Base-by-base conservation (phyloP, 2,113 vertebrate genomes). In the Lophura nycthemera region DNA sequence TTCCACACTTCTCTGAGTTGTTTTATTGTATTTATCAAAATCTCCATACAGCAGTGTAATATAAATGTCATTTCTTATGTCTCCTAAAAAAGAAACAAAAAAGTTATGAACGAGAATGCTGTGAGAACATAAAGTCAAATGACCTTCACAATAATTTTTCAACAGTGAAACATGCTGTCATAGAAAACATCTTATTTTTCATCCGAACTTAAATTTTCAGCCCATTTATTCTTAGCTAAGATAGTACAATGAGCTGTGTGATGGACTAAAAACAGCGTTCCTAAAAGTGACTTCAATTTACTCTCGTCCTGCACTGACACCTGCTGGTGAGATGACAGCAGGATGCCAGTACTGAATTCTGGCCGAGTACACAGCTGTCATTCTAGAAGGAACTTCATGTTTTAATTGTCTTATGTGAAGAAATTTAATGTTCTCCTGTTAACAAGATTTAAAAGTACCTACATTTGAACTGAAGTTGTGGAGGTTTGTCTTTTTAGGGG, bases 11-110 rank as follows among this genome's bases (percentile, higher is more conserved):
- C 99, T 99, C 97, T 99, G 99, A 1, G 98, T 99, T 47, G 99
- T 99, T 98, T 99, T 99, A 97, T 99, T 99, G 98, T 99, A 99
- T 85, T 99, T 99, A 98, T 99, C 99, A 63, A 99, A 99, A 97
- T 99, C 99, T 36, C 99, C 99, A 8, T 98, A 97, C 48, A 98
- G 89, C 88, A 99, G 81, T 13, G 99, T 99, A 86, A 99, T 98
- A 96, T 99, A 99, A 96, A 99, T 99, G 96, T 99, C 99, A 43
- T 99, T 99, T 93, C 99, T 98, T 80, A 99, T 98, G 86, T 99
- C 99, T 38, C 99, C 98, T 98, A 59, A 56, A 76, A 92, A 61
- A 76, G n/a, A 96, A 91, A 96, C 22, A 1, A 14, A 54, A 80
- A 76, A 5, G 69, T 88, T 78, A 36, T 3, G 18, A 36, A 22